Base-by-base conservation (phyloP, 2,888 invertebrate genomes). In the Lysandra bellargus region DNA sequence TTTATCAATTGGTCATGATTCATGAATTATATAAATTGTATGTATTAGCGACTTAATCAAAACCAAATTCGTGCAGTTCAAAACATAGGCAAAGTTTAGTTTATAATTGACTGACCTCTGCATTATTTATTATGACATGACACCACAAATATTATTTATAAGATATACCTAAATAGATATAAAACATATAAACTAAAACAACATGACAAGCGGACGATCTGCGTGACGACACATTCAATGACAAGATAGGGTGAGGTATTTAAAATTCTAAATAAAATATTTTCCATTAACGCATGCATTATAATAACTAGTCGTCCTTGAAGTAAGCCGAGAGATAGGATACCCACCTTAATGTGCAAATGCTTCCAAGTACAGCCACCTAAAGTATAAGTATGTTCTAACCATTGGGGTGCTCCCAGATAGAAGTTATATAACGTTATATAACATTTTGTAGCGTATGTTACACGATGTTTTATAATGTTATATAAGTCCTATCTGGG, bases 51-150 rank as follows among this genome's bases (percentile, higher is more conserved):
- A 57, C 33, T 76, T 76, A 76, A 33, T 53, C n/a, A 44, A 44
- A 76, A 30, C 74, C 40, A 23, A 23, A n/a, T 57, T 57, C 57
- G 14, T 76, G 76, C 53, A 76, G 57, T 53, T n/a, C 33, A 76
- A 44, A 78, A 57, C 61, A 61, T 72, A 57, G 17, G 17, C 57
- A 57, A 57, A 57, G 14, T 78, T 64, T 49, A 69, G 44, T 23
- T 33, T 69, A 83, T 86, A 85, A 86, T 85, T 87, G 90, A 91
- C 91, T 91, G 91, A 91, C 91, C 89, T 90, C 87, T 88, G 91
- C 91, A 91, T 89, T 72, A 69, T 33, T 78, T 30, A 9, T 53
- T 3, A 76, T 57, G 53, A 76, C 75, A 44, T 76, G 57, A 76
- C 12, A 33, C 30, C 33, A 53, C 30, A 57, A 49, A 49, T 40